Base-by-base conservation (phyloP, 1,140 invertebrate species). In the Drosophila varians region DNA sequence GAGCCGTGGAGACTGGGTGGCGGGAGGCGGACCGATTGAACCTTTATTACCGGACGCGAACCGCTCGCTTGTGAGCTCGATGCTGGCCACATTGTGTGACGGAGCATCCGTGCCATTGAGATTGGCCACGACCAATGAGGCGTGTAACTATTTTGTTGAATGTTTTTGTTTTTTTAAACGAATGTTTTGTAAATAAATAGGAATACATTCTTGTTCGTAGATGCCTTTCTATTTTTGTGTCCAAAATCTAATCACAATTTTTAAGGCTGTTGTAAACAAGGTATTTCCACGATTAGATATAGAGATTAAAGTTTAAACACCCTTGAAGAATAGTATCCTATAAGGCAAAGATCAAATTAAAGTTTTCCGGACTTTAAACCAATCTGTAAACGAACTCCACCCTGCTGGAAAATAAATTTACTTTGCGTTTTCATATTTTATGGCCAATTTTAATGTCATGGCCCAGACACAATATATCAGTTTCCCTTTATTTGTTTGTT, bases 1-100 rank as follows among this genome's bases (percentile, higher is more conserved):
- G 96, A 6, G 96, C 96, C 1, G 91, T 96, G 2, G 94, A 95
- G 90, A 93, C 94, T 23, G 96, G 96, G 0, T 95, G 94, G 91
- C 92, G 95, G 56, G 96, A 97, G 91, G 96, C 96, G n/a, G 92
- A 96, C 6, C 77, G 90, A n/a, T 46, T 91, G 8, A 71, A 73
- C 14, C 42, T 11, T n/a, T 89, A 73, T 36, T 90, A 90, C 69
- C 55, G 55, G 23, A 28, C 69, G 0, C 23, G 60, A 28, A 73
- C 45, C 1, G 45, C 84, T 1, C 77, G 64, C 2, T 34, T 90
- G 14, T 84, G 51, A 65, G 40, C 28, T 21, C 21, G 21, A 21
- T 21, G 11, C 1, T 26, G 28, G 9, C 28, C 6, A 23, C 9
- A 12, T 40, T 21, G 21, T 26, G 7, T 18, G 14, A 54, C 12